These are phyloP conservation scores for Phainopepla nitens DNA, from an alignment of 2,113 vertebrate genomes.

Conservation along the genomic window DNA sequence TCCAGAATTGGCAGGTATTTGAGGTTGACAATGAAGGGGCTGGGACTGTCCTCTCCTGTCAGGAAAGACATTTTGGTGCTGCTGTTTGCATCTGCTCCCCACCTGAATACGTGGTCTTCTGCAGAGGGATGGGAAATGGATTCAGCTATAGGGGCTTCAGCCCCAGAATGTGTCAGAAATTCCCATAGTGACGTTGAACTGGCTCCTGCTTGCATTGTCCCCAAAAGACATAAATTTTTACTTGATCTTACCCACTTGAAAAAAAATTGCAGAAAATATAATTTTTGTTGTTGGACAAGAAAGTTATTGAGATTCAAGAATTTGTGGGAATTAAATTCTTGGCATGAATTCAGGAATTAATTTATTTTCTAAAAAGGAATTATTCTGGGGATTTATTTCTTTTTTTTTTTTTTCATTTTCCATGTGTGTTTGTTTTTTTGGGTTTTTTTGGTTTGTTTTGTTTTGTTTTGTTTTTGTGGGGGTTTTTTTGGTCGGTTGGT, in stretches of 20 bases:
- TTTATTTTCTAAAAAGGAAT: not conserved
- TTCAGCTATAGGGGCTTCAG: not conserved
- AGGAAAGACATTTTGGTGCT: not conserved
- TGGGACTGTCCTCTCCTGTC: not conserved
- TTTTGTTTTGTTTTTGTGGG: not conserved
- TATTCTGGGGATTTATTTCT: not conserved
- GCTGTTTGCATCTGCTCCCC: not conserved
- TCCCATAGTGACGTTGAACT: fast-evolving
- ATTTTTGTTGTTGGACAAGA: not conserved
- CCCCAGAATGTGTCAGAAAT: not conserved
- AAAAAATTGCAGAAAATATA: not conserved
- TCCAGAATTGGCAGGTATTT: not conserved
- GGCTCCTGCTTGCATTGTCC: not conserved
- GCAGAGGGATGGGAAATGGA: not conserved
- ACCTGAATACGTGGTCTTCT: not conserved
- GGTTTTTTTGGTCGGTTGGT: too few species aligned
- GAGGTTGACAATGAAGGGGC: not conserved
- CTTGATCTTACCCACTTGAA: not conserved
- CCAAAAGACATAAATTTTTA: not conserved
- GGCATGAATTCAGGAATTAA: not conserved
- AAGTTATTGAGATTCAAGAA: not conserved
- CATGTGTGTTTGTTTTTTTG: too few species aligned
- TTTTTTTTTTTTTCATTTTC: not conserved
- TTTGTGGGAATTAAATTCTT: not conserved
- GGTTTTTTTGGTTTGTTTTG: too few species aligned